phyloP scores from a whole-genome alignment of 2,797 vertebrate genomes.

The Monodelphis domestica region DNA sequence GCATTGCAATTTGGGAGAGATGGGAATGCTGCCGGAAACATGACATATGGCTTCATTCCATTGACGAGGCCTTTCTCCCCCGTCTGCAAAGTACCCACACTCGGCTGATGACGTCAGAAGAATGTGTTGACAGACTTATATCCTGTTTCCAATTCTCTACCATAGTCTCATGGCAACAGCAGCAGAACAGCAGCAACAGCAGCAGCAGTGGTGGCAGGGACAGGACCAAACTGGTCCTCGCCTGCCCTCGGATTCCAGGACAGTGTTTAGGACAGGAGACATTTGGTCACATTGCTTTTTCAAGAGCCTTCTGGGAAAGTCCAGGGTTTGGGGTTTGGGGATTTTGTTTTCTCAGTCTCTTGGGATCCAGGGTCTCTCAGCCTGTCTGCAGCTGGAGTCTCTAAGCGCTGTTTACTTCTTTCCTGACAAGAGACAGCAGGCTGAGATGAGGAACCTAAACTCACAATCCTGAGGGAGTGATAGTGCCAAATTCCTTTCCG shows the following conservation, averaged over 20 bases:
- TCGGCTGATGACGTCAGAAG: slow-evolving; percentile 43
- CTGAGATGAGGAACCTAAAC: slow-evolving; percentile 43
- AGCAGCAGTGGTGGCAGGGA: background rate
- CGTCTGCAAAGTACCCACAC: slow-evolving; percentile 5
- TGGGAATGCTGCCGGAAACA: slow-evolving; percentile 27
- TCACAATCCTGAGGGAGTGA: slow-evolving; percentile 2
- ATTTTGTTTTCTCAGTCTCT: background rate
- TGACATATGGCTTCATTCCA: slow-evolving; percentile 44
- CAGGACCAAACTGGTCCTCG: background rate
- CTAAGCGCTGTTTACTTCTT: background rate
- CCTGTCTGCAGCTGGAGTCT: background rate
- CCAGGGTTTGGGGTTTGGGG: background rate
- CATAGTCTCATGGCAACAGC: slow-evolving; percentile 30
- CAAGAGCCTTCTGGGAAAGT: slow-evolving; percentile 10
- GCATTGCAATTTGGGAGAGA: background rate
- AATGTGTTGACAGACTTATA: slow-evolving; percentile 27
- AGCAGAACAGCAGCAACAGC: slow-evolving; percentile 30
- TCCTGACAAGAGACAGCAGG: slow-evolving; percentile 15
- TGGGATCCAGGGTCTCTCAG: slow-evolving; percentile 14
- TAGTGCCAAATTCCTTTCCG: slow-evolving; percentile 17
- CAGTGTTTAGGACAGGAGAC: background rate
- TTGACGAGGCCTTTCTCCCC: slow-evolving; percentile 14
- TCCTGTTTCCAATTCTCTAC: slow-evolving; percentile 33
- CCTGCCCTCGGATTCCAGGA: background rate
- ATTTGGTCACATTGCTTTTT: slow-evolving; percentile 5